A percentile compares a stretch with the other conserved stretches of the same genome.
phyloP scores from a whole-genome alignment of 37 sponge, comb jelly and placozoan species.

The Haliclona indistincta region DNA sequence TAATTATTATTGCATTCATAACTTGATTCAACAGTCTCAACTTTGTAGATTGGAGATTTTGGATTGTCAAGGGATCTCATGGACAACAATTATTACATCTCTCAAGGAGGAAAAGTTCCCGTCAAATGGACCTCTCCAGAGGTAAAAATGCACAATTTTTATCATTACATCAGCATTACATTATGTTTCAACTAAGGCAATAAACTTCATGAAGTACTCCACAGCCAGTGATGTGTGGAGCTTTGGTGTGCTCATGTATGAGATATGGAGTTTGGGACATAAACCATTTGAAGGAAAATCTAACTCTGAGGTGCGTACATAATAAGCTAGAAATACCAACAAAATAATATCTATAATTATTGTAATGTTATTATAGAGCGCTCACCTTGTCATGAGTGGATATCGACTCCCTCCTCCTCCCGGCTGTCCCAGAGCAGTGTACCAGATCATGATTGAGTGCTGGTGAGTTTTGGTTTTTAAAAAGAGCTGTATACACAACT shows the following conservation, averaged over 20 bases:
- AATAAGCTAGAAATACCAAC: not conserved
- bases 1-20: not conserved
- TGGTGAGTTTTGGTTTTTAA: slow-evolving; percentile 1
- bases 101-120: slow-evolving; percentile 27
- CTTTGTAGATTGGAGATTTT: slow-evolving; percentile 34
- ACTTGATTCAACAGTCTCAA: not conserved
- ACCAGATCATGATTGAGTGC: slow-evolving; percentile 35
- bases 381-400: slow-evolving; percentile 3
- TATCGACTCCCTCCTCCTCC: slow-evolving; percentile 46
- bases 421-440: slow-evolving; percentile 32
- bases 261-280: slow-evolving; percentile 40
- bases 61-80: slow-evolving; percentile 36
- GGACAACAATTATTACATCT: slow-evolving; percentile 24
- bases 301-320: slow-evolving; percentile 3
- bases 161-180: not conserved
- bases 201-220: slow-evolving; percentile 11
- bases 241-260: slow-evolving; percentile 19
- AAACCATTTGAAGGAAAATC: slow-evolving; percentile 16
- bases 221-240: slow-evolving; percentile 42
- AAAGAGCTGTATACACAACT: not conserved
- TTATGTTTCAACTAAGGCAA: slow-evolving; percentile 2
- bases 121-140: slow-evolving; percentile 43
- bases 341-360: too few species aligned
- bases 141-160: not conserved
- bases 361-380: not conserved